phyloP scores from a whole-genome alignment of 2,888 invertebrate genomes.

The Tetragonisca angustula region DNA sequence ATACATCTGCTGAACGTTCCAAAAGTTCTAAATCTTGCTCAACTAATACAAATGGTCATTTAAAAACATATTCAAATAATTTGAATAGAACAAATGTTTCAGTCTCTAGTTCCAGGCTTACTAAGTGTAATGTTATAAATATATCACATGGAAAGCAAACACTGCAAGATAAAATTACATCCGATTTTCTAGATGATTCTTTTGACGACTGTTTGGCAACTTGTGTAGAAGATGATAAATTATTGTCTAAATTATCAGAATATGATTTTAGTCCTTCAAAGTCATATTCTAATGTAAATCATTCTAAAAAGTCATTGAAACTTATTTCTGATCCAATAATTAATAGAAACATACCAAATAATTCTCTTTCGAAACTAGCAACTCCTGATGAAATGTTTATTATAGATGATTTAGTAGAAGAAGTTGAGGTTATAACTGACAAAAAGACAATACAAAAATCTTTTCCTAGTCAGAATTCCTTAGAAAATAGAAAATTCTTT shows the following conservation, averaged over 20 bases:
- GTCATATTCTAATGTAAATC: background rate
- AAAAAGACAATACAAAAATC: slow-evolving; percentile 3
- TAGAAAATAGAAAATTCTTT: slow-evolving; percentile 73
- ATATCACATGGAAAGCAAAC: background rate
- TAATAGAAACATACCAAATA: slow-evolving; percentile 18
- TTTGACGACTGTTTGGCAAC: slow-evolving; percentile 76
- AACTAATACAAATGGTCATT: background rate
- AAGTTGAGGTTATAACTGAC: background rate
- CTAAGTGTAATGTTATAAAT: slow-evolving; percentile 43
- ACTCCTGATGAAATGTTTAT: background rate
- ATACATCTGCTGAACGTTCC: slow-evolving; percentile 18
- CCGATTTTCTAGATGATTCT: slow-evolving; percentile 72
- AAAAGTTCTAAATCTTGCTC: slow-evolving; percentile 35
- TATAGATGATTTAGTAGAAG: slow-evolving; percentile 7
- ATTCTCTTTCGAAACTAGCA: background rate
- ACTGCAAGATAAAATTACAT: slow-evolving; percentile 6
- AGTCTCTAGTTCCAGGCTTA: background rate
- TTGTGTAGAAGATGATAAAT: slow-evolving; percentile 68
- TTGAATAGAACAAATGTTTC: slow-evolving; percentile 24
- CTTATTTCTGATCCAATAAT: slow-evolving; percentile 5
- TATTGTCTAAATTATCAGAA: slow-evolving; percentile 38
- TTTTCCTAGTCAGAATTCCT: background rate
- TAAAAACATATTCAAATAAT: slow-evolving; percentile 63
- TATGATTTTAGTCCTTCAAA: slow-evolving; percentile 30
- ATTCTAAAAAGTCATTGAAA: slow-evolving; percentile 23